Conservation (phyloP, 2,797 vertebrate genomes). For the Tragelaphus oryx region DNA sequence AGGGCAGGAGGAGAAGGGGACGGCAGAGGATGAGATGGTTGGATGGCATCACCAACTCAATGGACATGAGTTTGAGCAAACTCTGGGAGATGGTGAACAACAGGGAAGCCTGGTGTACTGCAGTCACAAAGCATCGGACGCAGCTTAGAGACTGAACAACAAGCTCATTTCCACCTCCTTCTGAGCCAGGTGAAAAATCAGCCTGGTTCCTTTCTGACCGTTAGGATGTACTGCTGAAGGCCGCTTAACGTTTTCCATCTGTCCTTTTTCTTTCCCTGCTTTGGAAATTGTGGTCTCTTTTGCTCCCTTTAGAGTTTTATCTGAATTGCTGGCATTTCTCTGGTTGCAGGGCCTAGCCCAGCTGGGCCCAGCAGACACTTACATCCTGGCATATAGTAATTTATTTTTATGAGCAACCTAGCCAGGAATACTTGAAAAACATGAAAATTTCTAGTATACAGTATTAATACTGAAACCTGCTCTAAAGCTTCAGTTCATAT, state of each 20-base stretch:
- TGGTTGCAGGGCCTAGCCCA: neutral
- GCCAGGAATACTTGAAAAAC: neutral
- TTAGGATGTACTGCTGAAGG: neutral
- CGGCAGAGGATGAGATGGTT: neutral
- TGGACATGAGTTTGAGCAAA: neutral
- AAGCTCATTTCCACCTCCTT: neutral
- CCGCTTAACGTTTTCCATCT: neutral
- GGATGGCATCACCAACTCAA: neutral
- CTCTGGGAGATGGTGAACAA: neutral
- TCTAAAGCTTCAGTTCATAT: rapidly evolving
- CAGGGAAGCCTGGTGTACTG: neutral
- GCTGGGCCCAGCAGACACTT: neutral
- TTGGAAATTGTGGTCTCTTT: neutral
- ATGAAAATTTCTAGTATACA: neutral
- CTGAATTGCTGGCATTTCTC: neutral
- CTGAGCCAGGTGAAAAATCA: neutral
- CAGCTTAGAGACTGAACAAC: neutral
- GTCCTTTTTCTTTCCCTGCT: neutral
- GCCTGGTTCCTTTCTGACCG: neutral
- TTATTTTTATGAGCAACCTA: neutral
- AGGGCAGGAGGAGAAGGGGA: neutral
- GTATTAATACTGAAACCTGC: neutral
- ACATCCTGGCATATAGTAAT: rapidly evolving
- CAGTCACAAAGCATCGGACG: rapidly evolving
- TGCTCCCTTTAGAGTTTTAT: neutral